Conservation (phyloP, 2,888 invertebrate species). For the Erebia palarica region DNA sequence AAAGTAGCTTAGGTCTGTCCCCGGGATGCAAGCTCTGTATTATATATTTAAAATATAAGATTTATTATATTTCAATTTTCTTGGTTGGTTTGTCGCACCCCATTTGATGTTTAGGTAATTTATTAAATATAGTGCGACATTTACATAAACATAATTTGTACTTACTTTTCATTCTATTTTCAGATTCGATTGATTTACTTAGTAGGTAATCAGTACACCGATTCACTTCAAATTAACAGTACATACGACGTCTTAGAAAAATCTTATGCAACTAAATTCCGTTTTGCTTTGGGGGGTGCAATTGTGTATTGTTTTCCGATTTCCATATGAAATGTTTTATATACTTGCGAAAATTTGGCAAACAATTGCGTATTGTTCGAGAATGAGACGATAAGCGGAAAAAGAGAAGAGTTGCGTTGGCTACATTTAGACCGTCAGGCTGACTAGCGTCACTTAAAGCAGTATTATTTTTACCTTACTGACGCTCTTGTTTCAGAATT, state of each 20-base stretch:
- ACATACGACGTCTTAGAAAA: neutral
- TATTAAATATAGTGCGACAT: neutral
- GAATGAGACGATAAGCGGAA: conserved; percentile 53
- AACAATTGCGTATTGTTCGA: conserved; percentile 73
- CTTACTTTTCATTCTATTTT: conserved; percentile 41
- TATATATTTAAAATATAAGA: too few relatives aligned
- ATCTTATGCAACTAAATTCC: conserved; percentile 34
- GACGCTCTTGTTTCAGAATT: too few relatives aligned
- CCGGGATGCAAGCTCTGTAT: too few relatives aligned
- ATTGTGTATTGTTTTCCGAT: conserved; percentile 43
- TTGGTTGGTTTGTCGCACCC: too few relatives aligned
- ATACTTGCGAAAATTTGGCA: conserved; percentile 54
- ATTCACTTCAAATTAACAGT: conserved; percentile 14
- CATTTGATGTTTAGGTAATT: too few relatives aligned
- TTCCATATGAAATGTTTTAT: conserved; percentile 60
- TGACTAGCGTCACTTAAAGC: too few relatives aligned
- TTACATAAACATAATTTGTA: conserved; percentile 10
- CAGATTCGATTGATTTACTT: conserved; percentile 7
- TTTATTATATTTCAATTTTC: too few relatives aligned
- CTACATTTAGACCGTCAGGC: conserved; percentile 1
- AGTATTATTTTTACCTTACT: too few relatives aligned
- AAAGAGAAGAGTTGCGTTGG: conserved; percentile 15
- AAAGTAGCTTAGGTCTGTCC: too few relatives aligned
- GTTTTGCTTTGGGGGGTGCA: conserved; percentile 28
- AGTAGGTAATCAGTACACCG: neutral